phyloP scores from a whole-genome alignment of 2,888 invertebrate genomes.

The Gnatocerus cornutus region DNA sequence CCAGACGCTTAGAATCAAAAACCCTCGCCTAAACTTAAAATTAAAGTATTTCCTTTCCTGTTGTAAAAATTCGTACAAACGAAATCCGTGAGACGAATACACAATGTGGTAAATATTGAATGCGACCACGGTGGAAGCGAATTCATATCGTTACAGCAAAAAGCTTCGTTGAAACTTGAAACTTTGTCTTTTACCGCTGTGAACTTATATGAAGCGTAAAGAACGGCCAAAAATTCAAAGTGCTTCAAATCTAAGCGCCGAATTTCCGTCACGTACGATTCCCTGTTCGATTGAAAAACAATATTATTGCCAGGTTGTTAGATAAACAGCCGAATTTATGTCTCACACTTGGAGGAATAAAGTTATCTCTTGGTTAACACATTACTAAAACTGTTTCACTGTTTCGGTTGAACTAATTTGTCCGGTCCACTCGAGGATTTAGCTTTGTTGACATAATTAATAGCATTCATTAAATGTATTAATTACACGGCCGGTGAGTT shows the following conservation, averaged over 20 bases:
- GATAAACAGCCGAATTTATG: slow-evolving; percentile 40
- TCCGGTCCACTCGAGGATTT: slow-evolving; percentile 6
- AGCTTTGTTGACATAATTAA: slow-evolving; percentile 16
- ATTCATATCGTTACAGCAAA: slow-evolving; percentile 29
- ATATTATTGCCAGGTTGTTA: slow-evolving; percentile 48
- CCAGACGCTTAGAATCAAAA: no score
- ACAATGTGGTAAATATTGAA: slow-evolving; percentile 42
- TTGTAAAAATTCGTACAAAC: slow-evolving; percentile 14
- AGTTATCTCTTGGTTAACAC: background rate
- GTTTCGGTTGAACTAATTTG: slow-evolving; percentile 8
- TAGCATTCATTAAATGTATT: slow-evolving; percentile 12
- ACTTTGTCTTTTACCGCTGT: slow-evolving; percentile 33
- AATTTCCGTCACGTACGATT: slow-evolving; percentile 47
- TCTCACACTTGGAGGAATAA: slow-evolving; percentile 4
- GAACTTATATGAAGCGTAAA: slow-evolving; percentile 29
- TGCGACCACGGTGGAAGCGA: slow-evolving; percentile 23
- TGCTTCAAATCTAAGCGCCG: slow-evolving; percentile 32
- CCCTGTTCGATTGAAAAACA: slow-evolving; percentile 46
- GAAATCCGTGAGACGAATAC: slow-evolving; percentile 38
- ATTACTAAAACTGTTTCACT: background rate
- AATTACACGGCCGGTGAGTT: slow-evolving; percentile 8
- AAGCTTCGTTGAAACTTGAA: slow-evolving; percentile 29
- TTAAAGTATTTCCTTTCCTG: background rate
- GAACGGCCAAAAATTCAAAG: slow-evolving; percentile 32
- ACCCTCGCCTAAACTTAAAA: no score